Percentiles rank a stretch among this genome's conserved stretches.
Evolutionary conservation across 2,113 vertebrate genomes (phyloP).

Genomic region (Phasianus colchicus): DNA sequence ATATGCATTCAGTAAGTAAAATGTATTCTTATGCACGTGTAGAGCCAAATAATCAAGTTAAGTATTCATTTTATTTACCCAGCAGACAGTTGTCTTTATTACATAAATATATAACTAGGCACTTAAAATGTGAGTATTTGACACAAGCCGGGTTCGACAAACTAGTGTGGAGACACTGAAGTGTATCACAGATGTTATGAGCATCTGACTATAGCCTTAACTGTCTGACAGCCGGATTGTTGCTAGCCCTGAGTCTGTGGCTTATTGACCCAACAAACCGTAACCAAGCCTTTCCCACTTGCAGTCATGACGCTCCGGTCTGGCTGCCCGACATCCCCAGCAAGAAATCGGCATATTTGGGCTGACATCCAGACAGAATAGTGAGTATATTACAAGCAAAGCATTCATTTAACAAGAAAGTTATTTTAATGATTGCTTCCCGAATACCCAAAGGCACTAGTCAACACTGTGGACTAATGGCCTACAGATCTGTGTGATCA

Average conservation of each 20-base stretch:
- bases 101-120: slow-evolving; percentile 37
- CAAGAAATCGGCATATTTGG: background rate
- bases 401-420: slow-evolving; percentile 11
- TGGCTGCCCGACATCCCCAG: background rate
- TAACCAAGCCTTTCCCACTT: accelerated
- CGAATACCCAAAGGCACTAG: slow-evolving; percentile 71
- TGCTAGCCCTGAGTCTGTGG: background rate
- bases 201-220: background rate
- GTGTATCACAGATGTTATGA: background rate
- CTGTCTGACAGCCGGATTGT: background rate
- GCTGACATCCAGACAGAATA: background rate
- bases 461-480: slow-evolving; percentile 62
- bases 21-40: background rate
- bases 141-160: background rate
- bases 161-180: background rate
- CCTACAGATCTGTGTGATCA: slow-evolving; percentile 35
- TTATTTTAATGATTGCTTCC: slow-evolving; percentile 60
- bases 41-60: background rate
- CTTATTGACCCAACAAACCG: background rate
- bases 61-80: slow-evolving; percentile 40
- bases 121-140: slow-evolving; percentile 9
- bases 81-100: background rate
- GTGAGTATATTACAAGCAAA: background rate
- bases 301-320: accelerated
- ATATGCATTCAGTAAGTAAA: background rate